Percentiles rank a stretch among this genome's conserved stretches.
Conservation (phyloP, 2,888 invertebrate species). For the Girardia tigrina region DNA sequence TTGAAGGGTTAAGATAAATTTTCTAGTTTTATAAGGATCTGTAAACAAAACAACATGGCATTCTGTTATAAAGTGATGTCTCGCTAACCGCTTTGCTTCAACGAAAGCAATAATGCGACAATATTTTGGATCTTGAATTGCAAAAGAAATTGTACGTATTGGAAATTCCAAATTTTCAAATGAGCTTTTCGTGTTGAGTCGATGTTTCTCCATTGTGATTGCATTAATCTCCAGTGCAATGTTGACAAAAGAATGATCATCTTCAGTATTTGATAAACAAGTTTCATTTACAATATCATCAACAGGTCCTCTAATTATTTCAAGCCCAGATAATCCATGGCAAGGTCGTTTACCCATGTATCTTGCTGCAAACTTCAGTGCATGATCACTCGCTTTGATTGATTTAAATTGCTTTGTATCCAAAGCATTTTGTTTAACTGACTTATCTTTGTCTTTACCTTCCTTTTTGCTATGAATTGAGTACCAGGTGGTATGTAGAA, state of each 20-base stretch:
- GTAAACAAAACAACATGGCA: conserved; percentile 2
- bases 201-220: background rate
- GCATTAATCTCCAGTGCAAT: background rate
- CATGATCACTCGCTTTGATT: background rate
- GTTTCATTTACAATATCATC: background rate
- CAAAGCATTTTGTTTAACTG: background rate
- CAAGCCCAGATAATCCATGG: background rate
- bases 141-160: background rate
- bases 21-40: conserved; percentile 19
- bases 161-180: background rate
- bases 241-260: background rate
- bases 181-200: background rate
- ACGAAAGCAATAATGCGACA: background rate
- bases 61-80: background rate
- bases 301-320: background rate
- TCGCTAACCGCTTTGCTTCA: background rate
- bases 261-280: background rate
- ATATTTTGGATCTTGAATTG: conserved; percentile 3
- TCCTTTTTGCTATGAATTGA: too few relatives aligned
- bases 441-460: too few relatives aligned
- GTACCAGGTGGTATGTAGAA: too few relatives aligned
- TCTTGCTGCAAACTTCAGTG: background rate
- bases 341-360: background rate
- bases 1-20: background rate
- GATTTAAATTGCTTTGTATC: background rate